phyloP scores from a whole-genome alignment of 1,140 invertebrate species.

The Drosophila willistoni region DNA sequence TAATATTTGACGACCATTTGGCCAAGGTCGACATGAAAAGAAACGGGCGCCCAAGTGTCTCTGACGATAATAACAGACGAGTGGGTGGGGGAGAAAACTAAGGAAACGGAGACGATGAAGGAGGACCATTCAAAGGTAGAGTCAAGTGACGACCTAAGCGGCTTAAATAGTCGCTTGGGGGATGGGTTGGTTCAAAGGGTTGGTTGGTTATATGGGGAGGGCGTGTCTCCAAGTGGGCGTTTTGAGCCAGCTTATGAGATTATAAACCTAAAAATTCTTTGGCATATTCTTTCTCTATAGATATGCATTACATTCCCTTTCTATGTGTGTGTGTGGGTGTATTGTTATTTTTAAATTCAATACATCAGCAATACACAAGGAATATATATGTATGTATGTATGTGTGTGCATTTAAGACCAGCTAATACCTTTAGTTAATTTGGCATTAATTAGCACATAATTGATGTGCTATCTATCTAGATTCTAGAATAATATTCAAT shows the following conservation, averaged over 20 bases:
- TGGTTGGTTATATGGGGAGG: slow-evolving; percentile 7
- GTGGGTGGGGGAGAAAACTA: not conserved
- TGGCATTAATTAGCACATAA: slow-evolving; percentile 63
- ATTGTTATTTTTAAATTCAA: slow-evolving; percentile 34
- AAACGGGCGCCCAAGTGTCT: slow-evolving; percentile 42
- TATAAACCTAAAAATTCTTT: slow-evolving; percentile 36
- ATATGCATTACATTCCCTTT: not conserved
- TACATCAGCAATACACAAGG: not conserved
- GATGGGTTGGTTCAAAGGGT: slow-evolving; percentile 27
- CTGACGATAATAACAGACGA: slow-evolving; percentile 23
- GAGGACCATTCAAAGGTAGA: not conserved
- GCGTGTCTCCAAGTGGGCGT: slow-evolving; percentile 30
- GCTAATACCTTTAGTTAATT: slow-evolving; percentile 49
- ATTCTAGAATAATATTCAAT: slow-evolving; percentile 24
- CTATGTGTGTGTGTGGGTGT: not conserved
- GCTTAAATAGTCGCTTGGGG: not conserved
- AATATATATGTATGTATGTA: slow-evolving; percentile 9
- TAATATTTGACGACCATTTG: slow-evolving; percentile 45
- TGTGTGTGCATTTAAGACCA: slow-evolving; percentile 20
- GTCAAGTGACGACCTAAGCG: slow-evolving; percentile 7
- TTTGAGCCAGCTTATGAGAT: slow-evolving; percentile 40
- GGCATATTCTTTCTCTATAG: slow-evolving; percentile 8
- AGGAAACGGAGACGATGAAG: too few species aligned
- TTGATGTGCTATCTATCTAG: slow-evolving; percentile 28
- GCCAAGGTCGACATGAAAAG: slow-evolving; percentile 34